Base-by-base conservation (phyloP, 2,797 vertebrate species). In the Alfaro cultratus region DNA sequence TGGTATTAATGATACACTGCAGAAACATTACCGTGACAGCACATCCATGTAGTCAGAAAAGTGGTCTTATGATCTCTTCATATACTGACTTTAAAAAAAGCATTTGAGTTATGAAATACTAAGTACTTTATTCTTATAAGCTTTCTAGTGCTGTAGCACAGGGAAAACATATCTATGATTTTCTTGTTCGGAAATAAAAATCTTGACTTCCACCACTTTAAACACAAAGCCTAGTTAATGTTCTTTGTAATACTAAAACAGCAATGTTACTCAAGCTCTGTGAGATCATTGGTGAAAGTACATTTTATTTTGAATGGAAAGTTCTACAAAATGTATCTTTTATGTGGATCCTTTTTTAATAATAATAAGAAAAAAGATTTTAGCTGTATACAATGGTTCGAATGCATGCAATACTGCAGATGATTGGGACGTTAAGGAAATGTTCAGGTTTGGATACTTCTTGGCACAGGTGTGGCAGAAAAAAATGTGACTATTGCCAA, bases 1-100 rank as follows among this genome's bases (percentile, higher is more conserved):
- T 26, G 43, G 9, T 26, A 75, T 77, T 80, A 75, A 72, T 51
- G 55, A 76, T n/a, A 78, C 76, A 75, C 45, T 67, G 60, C 29
- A 70, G 57, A 53, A 79, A 74, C 39, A 74, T 77, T 15, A 79
- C 18, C 43, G 18, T 60, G 73, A 75, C 57, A 67, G 34, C 15
- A 55, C 68, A 73, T 36, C 34, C 7, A 34, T 21, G 34, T 15
- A 62, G 57, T 34, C 57, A 10, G 5, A 16, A 62, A 62, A 62
- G 29, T 9, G 34, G 16, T 60, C 57, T 60, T 31, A 31, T 6
- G 29, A 29, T 31, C 10, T 60, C 5, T 60, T 6, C 4, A 15
- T 15, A 60, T 2, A 60, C 12, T 60, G 13, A 60, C 13, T 31
- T 16, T 7, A 7, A 60, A 60, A 57, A 34, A 34, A 34, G 2